Base-by-base conservation (phyloP, 2,113 vertebrate species). In the Ophthalmolycus amberensis region DNA sequence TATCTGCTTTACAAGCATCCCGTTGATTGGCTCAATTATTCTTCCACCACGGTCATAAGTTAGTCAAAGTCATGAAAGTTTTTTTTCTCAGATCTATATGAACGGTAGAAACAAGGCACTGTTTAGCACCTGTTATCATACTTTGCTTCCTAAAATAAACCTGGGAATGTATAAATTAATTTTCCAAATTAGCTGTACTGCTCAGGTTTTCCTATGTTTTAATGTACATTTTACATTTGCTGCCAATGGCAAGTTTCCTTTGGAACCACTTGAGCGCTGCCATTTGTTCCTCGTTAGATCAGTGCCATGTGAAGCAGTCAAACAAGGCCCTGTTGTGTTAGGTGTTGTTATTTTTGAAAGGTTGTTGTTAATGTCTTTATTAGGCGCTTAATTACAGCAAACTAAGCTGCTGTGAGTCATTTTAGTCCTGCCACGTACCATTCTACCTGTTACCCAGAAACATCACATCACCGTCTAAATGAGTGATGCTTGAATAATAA, bases 281-380 rank as follows among this genome's bases (percentile, higher is more conserved):
- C 86, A 83, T 87, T 92, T 93, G 85, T 86, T 90, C 56, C 71
- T 91, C 72, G 90, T 93, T 92, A 93, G 80, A 62, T 73, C 56
- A 37, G 29, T 66, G 60, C 68, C 85, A 71, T 84, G 82, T 82
- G 84, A 85, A 69, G 74, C 75, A 79, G 76, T 75, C 52, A 67
- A 70, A 84, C 77, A 79, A 48, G 67, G 64, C 34, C 71, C 68
- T 83, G 70, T 75, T 87, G 75, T 90, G 67, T 89, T 84, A 83
- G 58, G 59, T 80, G n/a, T 71, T 48, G 73, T 64, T 73, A 38
- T 88, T 80, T 85, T 70, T 84, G 48, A 85, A 85, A 62, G 42
- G 48, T 77, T 79, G 58, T 54, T 77, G 68, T 88, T 85, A 84
- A 63, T 84, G 62, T 87, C 20, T 88, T 92, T 85, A 90, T 89